Evolutionary conservation across 2,888 invertebrate species (phyloP).

Genomic region (Drosophila mettleri): DNA sequence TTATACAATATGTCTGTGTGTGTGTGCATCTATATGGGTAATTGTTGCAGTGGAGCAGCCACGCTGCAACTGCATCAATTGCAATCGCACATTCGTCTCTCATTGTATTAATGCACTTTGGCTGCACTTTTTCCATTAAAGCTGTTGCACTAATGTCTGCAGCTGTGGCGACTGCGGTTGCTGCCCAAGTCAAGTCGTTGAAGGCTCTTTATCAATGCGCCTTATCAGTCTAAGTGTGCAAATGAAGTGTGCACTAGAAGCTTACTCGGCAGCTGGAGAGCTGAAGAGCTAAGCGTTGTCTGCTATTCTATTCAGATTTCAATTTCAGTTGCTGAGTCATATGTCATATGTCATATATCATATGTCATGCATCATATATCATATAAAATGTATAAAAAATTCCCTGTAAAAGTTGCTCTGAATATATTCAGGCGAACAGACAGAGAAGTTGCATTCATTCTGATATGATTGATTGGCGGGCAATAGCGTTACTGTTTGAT

Average conservation of each 20-base stretch:
- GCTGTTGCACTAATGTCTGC: neutral
- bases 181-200: neutral
- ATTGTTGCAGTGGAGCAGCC: constrained; percentile 41
- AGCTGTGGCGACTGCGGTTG: neutral
- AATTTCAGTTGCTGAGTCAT: too few species aligned
- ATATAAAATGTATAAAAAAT: too few species aligned
- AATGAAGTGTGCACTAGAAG: neutral
- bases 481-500: too few species aligned
- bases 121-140: neutral
- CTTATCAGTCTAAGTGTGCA: neutral
- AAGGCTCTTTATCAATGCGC: neutral
- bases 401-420: too few species aligned
- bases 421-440: too few species aligned
- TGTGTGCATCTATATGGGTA: constrained; percentile 25
- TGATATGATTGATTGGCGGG: too few species aligned
- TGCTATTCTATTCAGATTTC: neutral
- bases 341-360: too few species aligned
- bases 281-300: neutral
- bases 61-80: constrained; percentile 5
- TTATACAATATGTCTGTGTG: neutral
- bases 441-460: too few species aligned
- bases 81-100: constrained; percentile 21
- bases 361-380: too few species aligned
- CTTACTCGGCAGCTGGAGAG: neutral
- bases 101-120: constrained; percentile 38